phyloP scores from a whole-genome alignment of 1,140 invertebrate genomes.

The Temnothorax longispinosus region DNA sequence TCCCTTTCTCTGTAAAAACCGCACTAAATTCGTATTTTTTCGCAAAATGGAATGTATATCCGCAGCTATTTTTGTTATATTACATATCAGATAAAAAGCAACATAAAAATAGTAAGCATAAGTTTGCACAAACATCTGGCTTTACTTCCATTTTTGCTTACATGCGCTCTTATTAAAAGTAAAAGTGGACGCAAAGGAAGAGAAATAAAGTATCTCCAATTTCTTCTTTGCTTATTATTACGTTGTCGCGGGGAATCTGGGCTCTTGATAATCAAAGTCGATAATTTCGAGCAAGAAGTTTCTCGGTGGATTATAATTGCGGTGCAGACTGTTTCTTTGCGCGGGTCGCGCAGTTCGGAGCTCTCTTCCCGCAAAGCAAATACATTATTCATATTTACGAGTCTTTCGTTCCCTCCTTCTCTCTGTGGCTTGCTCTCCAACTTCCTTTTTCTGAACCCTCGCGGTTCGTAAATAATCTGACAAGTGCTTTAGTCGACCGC shows the following conservation, averaged over 20 bases:
- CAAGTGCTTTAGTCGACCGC: constrained; percentile 55
- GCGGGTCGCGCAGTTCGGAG: constrained; percentile 36
- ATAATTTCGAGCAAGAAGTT: constrained; percentile 51
- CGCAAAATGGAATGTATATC: neutral
- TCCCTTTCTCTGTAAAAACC: neutral
- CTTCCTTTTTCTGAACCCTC: constrained; percentile 30
- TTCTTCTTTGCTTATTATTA: constrained; percentile 31
- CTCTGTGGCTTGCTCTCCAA: constrained; percentile 30
- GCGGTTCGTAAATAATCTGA: constrained; percentile 55
- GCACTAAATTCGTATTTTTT: neutral
- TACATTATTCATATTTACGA: constrained; percentile 62
- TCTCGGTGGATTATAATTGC: constrained; percentile 50
- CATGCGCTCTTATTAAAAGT: neutral
- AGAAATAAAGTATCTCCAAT: neutral
- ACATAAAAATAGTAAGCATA: neutral
- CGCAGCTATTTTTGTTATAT: neutral
- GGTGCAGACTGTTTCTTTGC: constrained; percentile 54
- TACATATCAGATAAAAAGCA: neutral
- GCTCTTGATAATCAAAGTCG: constrained; percentile 56
- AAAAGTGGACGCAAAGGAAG: neutral
- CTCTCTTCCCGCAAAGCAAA: constrained; percentile 48
- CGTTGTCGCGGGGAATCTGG: neutral
- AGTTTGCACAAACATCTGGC: neutral
- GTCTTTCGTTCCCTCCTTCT: constrained; percentile 34
- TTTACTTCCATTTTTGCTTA: neutral